Percentiles rank a stretch among this genome's conserved stretches.
Evolutionary conservation across 2,888 invertebrate species (phyloP).

Genomic region (Sialis lutaria): DNA sequence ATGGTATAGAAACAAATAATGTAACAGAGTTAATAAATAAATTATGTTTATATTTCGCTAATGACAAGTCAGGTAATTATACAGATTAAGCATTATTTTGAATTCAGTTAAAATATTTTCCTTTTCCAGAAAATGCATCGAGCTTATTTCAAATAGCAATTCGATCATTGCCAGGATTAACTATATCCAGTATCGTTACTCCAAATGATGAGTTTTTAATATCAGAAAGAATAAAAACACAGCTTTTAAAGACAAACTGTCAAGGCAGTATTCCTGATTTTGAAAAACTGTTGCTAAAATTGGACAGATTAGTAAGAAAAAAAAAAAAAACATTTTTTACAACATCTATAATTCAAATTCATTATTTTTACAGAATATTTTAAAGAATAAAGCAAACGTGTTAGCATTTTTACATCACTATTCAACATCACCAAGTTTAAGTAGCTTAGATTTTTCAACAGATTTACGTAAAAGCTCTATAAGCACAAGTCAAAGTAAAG

Average conservation of each 20-base stretch:
- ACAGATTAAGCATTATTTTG: background rate
- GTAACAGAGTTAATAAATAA: slow-evolving; percentile 13
- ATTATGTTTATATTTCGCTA: slow-evolving; percentile 20
- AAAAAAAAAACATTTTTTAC: background rate
- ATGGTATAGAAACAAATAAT: too few relatives aligned
- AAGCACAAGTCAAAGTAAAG: too few relatives aligned
- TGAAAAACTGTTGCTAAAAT: slow-evolving; percentile 23
- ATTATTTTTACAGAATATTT: background rate
- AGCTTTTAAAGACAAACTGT: slow-evolving; percentile 13
- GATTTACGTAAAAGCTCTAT: too few relatives aligned
- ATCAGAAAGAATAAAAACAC: slow-evolving; percentile 14
- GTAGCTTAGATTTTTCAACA: too few relatives aligned
- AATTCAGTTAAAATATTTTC: background rate
- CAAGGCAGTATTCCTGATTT: slow-evolving; percentile 23
- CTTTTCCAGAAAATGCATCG: background rate
- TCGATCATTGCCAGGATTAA: slow-evolving; percentile 5
- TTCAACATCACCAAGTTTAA: too few relatives aligned
- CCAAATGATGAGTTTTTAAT: slow-evolving; percentile 14
- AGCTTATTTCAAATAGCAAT: background rate
- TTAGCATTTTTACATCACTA: too few relatives aligned
- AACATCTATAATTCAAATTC: background rate
- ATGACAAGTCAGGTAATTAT: slow-evolving; percentile 15
- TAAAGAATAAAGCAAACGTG: too few relatives aligned
- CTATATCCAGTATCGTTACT: slow-evolving; percentile 9
- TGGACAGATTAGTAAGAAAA: slow-evolving; percentile 19